Base-by-base conservation (phyloP, 1,140 invertebrate species). In the Lepidotrigona ventralis region DNA sequence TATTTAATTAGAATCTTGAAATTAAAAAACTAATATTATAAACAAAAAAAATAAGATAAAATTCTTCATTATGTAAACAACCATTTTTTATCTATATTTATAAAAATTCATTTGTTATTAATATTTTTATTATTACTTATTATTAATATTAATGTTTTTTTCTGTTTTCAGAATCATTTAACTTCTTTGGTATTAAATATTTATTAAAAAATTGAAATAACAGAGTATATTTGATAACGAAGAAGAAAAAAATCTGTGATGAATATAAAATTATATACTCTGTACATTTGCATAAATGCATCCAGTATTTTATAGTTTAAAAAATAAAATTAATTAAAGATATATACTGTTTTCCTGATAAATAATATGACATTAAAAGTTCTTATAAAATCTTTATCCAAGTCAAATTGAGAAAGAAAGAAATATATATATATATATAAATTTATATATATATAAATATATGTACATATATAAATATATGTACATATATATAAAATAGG, bases 131-230 rank as follows among this genome's bases (percentile, higher is more conserved):
- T 29, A n/a, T 15, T 51, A n/a, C 26, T 71, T 33, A 79, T 63
- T 29, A n/a, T 46, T 51, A 53, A 74, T 14, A 53, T 33, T 51
- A 23, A 53, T 73, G 73, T 77, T 64, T 1, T 68, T 83, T 71
- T 89, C 15, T 89, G 64, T 58, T 89, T 89, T 56, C 88, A 89
- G 88, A 88, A 86, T 84, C n/a, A 71, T 84, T 86, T 70, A 77
- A 76, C 79, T 88, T 56, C 63, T 84, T 53, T 63, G 87, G 56
- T 66, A 89, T 71, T 74, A 84, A 73, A 86, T 80, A 79, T 76
- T 88, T 81, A 75, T 73, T 84, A 29, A 81, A 64, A 63, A 83
- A 54, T 79, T 78, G 39, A 60, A 79, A 29, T 83, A 68, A n/a
- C 63, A 53, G 29, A 60, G 69, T 83, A 78, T 68, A 58, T 75